These are phyloP conservation scores for Trogon melanurus DNA, from an alignment of 2,113 vertebrate species.

Conservation along the genomic window DNA sequence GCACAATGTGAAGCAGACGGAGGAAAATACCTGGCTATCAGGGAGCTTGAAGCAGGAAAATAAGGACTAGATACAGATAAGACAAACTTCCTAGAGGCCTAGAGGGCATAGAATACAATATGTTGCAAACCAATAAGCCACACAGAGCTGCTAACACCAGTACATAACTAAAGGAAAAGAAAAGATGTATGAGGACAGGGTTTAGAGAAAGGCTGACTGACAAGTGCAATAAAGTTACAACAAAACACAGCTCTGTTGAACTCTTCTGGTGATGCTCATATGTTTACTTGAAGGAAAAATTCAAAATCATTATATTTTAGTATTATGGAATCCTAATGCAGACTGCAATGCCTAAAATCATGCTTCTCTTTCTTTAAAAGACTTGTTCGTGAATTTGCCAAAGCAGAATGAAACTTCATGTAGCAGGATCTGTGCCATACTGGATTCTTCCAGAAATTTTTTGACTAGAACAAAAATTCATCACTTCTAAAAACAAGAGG, in stretches of 20 bases:
- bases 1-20: background rate
- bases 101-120: background rate
- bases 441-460: background rate
- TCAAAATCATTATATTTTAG: background rate
- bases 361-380: background rate
- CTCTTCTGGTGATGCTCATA: background rate
- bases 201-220: background rate
- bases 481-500: background rate
- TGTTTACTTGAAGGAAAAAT: background rate
- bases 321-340: background rate
- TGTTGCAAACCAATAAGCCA: background rate
- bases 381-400: background rate
- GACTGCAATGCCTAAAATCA: background rate
- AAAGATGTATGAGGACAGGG: background rate
- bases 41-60: background rate
- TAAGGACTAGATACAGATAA: background rate
- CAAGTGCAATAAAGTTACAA: background rate
- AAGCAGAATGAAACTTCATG: background rate
- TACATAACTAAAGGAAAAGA: background rate
- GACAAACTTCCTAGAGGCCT: background rate
- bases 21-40: background rate
- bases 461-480: background rate
- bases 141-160: background rate
- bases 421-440: background rate
- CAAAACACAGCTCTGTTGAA: background rate